Evolutionary conservation across 2,888 invertebrate genomes (phyloP).

Genomic region (Microplitis deprimator): DNA sequence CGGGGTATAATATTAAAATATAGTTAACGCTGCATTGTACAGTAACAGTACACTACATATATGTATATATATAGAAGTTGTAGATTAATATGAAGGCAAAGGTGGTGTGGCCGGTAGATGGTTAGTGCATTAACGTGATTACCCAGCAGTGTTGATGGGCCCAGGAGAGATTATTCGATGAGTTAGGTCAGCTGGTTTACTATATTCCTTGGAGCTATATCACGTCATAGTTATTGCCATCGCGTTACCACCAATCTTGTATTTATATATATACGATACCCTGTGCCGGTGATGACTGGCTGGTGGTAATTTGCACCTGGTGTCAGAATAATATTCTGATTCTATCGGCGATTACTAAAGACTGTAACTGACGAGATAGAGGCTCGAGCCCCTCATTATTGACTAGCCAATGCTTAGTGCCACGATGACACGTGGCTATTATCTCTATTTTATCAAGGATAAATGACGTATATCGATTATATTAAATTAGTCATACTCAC

Average conservation of each 20-base stretch:
- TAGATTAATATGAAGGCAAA: slow-evolving; percentile 16
- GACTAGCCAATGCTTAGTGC: too few relatives aligned
- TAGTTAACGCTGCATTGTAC: slow-evolving; percentile 39
- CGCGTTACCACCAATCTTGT: slow-evolving; percentile 1
- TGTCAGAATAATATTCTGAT: slow-evolving; percentile 58
- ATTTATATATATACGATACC: not conserved
- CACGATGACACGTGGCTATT: too few relatives aligned
- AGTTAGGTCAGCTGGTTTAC: slow-evolving; percentile 11
- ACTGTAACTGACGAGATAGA: too few relatives aligned
- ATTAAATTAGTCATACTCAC: not conserved
- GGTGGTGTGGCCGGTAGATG: slow-evolving; percentile 42
- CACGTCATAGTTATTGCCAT: slow-evolving; percentile 31
- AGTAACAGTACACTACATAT: too few relatives aligned
- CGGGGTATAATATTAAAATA: slow-evolving; percentile 38
- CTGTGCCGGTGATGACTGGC: slow-evolving; percentile 43
- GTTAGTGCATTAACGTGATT: slow-evolving; percentile 65
- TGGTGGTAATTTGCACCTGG: slow-evolving; percentile 67
- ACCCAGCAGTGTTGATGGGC: slow-evolving; percentile 40
- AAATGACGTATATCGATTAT: slow-evolving; percentile 5
- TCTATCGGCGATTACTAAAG: slow-evolving; percentile 56
- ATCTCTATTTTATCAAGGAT: not conserved
- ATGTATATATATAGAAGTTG: not conserved
- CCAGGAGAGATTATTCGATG: slow-evolving; percentile 24
- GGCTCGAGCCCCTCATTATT: too few relatives aligned
- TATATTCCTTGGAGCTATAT: slow-evolving; percentile 22